These are phyloP conservation scores for Caenorhabditis parvicauda DNA, from an alignment of 2,888 invertebrate species.

Conservation along the genomic window DNA sequence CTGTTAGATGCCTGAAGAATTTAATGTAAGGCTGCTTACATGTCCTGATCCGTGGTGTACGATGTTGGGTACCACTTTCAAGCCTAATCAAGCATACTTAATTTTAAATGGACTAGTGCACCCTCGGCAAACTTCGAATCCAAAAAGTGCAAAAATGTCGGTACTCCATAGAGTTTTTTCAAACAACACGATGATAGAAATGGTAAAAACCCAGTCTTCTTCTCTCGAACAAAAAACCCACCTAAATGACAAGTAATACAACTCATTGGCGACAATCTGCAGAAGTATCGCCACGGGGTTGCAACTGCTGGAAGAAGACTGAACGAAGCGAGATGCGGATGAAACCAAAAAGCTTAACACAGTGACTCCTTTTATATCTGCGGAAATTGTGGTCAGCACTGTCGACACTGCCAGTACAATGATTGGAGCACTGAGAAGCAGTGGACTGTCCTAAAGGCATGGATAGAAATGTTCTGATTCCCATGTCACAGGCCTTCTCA, in stretches of 20 bases:
- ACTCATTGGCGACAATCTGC: constrained; percentile 14
- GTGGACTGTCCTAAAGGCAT: constrained; percentile 3
- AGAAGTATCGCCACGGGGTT: constrained; percentile 12
- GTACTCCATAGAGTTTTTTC: background rate
- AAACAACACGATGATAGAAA: background rate
- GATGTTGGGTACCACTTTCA: too few species aligned
- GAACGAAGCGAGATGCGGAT: too few species aligned
- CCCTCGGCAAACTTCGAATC: too few species aligned
- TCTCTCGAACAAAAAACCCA: background rate
- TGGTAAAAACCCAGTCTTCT: background rate
- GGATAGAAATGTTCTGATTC: constrained; percentile 10
- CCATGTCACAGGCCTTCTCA: too few species aligned
- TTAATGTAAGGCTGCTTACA: too few species aligned
- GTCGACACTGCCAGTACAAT: constrained; percentile 23
- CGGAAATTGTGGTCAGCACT: constrained; percentile 20
- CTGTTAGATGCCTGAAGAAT: too few species aligned
- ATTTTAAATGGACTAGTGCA: too few species aligned
- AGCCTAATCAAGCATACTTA: too few species aligned
- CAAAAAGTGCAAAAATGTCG: background rate
- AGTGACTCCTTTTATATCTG: too few species aligned
- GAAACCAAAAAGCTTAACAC: too few species aligned
- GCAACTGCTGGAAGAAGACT: constrained; percentile 16
- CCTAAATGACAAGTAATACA: constrained; percentile 22
- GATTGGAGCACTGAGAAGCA: constrained; percentile 26
- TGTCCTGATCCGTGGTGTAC: too few species aligned